Evolutionary conservation across 2,113 vertebrate species (phyloP).

Genomic region (Rhinopithecus roxellana): DNA sequence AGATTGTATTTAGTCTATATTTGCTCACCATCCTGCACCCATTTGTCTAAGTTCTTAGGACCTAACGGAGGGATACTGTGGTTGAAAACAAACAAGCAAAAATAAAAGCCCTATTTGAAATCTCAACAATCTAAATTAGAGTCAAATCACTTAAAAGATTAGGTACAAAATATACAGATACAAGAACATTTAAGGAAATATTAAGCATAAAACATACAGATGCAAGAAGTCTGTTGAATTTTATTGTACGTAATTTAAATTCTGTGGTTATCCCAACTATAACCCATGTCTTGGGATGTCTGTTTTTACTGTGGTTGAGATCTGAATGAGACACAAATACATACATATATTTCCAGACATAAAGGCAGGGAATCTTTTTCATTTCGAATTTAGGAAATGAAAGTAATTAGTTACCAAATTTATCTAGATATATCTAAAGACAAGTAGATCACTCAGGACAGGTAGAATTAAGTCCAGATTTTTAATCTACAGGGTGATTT

Average conservation of each 20-base stretch:
- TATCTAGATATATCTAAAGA: neutral
- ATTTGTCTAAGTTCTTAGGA: neutral
- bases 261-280: neutral
- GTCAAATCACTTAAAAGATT: neutral
- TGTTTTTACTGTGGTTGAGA: neutral
- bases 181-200: neutral
- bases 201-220: neutral
- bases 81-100: neutral
- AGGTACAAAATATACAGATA: neutral
- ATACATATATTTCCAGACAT: neutral
- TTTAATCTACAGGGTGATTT: neutral
- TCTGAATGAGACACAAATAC: neutral
- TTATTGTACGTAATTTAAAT: neutral
- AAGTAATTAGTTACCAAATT: neutral
- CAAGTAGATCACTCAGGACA: neutral
- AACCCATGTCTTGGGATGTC: neutral
- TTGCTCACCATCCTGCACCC: neutral
- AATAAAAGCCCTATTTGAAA: neutral
- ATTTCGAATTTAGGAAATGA: neutral
- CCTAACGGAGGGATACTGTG: neutral
- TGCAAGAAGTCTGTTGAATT: neutral
- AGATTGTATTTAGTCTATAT: neutral
- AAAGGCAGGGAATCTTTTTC: neutral
- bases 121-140: neutral
- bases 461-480: neutral